Evolutionary conservation across 2,113 vertebrate species (phyloP), one percentile per base, ranked within the genome.

Genomic region (Oenanthe oenanthe): DNA sequence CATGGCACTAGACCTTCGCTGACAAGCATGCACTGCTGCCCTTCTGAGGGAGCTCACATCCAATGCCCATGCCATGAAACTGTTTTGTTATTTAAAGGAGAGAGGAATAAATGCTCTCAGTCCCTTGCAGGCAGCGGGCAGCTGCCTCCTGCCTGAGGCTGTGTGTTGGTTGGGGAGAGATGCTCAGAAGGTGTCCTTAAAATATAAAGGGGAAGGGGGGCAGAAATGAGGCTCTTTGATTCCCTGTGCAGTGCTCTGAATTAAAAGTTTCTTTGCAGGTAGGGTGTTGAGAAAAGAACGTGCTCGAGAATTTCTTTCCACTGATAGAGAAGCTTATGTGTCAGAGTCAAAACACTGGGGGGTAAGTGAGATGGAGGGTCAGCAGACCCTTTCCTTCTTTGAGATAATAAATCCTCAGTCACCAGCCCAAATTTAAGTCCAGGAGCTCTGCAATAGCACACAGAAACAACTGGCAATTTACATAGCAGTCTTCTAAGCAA

Each of bases 241-340:
- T 70, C 21, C 42, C 13, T 31, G 79, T 2, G 3, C 42, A 45
- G 17, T 25, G n/a, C 25, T 57, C 74, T 51, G 45, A 75, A 88
- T 84, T 79, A 75, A 73, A 97, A 97, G 94, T 95, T 97, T 95
- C 67, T 91, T 85, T 83, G 63, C 50, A 95, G 77, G 47, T 73
- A 73, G 34, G 47, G 24, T 56, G 47, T 40, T 50, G 51, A 62
- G 81, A 88, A 82, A 51, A 66, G 51, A 92, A 91, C 10, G 29
- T 80, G 58, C 54, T 68, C 82, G 70, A 5, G 3, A 57, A 58
- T 95, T 89, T 79, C 50, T 80, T 91, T 81, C 77, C 34, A 67
- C 47, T 10, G 1, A 56, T 6, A 47, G 42, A 88, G 90, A 93
- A 88, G 82, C 92, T 92, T 73, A 82, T 0, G 0, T 24, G 31